These are phyloP conservation scores for Ptychodera flava DNA, from an alignment of 35 echinoderm and acorn worm species.

Conservation along the genomic window DNA sequence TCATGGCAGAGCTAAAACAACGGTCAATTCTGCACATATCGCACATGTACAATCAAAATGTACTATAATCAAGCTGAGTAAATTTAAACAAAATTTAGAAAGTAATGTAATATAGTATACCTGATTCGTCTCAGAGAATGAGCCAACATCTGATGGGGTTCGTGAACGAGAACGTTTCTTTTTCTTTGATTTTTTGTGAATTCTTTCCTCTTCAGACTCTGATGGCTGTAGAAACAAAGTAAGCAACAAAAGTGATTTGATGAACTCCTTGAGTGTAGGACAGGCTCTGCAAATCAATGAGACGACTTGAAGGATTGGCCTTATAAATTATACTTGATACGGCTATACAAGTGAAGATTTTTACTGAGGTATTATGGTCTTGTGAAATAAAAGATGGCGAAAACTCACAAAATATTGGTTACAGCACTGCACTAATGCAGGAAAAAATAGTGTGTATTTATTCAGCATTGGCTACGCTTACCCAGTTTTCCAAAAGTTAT, in stretches of 20 bases:
- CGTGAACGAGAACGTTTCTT: conserved; percentile 83
- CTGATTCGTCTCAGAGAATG: conserved; percentile 63
- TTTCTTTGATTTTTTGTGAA: conserved; percentile 74
- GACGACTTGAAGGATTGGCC: background rate
- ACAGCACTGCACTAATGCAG: too few species aligned
- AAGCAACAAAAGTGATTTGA: background rate
- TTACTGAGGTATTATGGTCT: background rate
- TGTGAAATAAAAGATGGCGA: background rate
- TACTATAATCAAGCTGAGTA: too few species aligned
- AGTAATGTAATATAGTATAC: too few species aligned
- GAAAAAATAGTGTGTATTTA: too few species aligned
- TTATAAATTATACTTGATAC: background rate
- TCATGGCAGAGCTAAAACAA: too few species aligned
- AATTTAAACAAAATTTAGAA: too few species aligned
- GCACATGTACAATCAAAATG: too few species aligned
- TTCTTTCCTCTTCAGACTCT: conserved; percentile 42
- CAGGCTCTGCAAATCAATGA: background rate
- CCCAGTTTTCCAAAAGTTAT: too few species aligned
- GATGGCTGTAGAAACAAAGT: conserved; percentile 8
- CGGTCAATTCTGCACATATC: too few species aligned
- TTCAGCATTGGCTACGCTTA: too few species aligned
- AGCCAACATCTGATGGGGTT: conserved; percentile 22
- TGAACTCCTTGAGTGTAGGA: conserved; percentile 47
- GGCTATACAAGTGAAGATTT: background rate
- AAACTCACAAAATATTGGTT: too few species aligned